These are phyloP conservation scores for Podabrus alpinus DNA, from an alignment of 2,888 invertebrate genomes.

Conservation along the genomic window DNA sequence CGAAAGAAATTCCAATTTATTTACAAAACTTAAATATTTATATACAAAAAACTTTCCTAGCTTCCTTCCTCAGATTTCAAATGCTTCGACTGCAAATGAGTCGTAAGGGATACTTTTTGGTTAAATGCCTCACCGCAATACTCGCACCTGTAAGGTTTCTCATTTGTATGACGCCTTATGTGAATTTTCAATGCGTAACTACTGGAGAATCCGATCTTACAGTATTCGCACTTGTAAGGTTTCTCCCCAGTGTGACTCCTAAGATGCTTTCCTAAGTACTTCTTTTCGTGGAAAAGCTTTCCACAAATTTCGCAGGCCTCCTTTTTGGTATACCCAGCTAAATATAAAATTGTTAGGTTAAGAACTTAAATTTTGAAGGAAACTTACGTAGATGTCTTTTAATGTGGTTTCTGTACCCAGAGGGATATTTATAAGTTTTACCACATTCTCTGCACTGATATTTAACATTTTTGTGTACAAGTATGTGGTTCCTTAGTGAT, in stretches of 20 bases:
- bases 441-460: neutral
- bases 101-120: constrained; percentile 20
- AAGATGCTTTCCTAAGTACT: constrained; percentile 6
- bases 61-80: neutral
- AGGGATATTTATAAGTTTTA: neutral
- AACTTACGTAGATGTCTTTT: neutral
- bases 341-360: neutral
- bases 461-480: neutral
- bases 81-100: constrained; percentile 23
- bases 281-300: neutral
- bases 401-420: neutral
- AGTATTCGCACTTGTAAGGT: constrained; percentile 22
- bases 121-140: constrained; percentile 20
- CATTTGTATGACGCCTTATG: constrained; percentile 23
- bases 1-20: no score
- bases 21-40: no score
- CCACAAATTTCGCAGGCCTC: neutral
- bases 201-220: constrained; percentile 24
- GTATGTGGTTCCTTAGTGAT: neutral
- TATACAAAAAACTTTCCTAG: no score
- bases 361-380: no score
- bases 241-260: constrained; percentile 22
- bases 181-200: constrained; percentile 21
- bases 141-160: constrained; percentile 23
- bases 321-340: neutral